Evolutionary conservation across 1,140 invertebrate species (phyloP).

Genomic region (Drosophila asahinai): DNA sequence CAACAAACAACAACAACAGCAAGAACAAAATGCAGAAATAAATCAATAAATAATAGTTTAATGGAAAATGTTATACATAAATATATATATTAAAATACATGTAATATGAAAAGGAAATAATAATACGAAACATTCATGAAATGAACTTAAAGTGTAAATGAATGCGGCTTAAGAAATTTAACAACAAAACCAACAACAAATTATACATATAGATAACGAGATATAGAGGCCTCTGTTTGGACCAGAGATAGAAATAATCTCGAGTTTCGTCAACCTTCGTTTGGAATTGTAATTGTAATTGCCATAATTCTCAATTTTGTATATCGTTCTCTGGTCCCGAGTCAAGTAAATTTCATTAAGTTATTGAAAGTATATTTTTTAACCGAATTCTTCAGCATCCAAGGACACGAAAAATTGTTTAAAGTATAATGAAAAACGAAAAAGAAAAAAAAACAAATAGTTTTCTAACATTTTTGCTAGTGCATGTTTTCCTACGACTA

Average conservation of each 20-base stretch:
- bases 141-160: slow-evolving; percentile 52
- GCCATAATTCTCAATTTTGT: slow-evolving; percentile 3
- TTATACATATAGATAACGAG: slow-evolving; percentile 23
- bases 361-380: slow-evolving; percentile 17
- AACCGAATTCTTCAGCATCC: slow-evolving; percentile 22
- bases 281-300: slow-evolving; percentile 20
- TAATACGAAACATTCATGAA: slow-evolving; percentile 50
- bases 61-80: slow-evolving; percentile 70
- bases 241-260: slow-evolving; percentile 11
- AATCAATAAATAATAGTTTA: slow-evolving; percentile 72
- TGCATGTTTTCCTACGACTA: slow-evolving; percentile 75
- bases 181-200: slow-evolving; percentile 1
- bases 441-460: slow-evolving; percentile 22
- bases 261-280: slow-evolving; percentile 1
- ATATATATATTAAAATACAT: slow-evolving; percentile 66
- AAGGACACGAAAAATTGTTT: slow-evolving; percentile 48
- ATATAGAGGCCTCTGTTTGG: slow-evolving; percentile 8
- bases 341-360: slow-evolving; percentile 33
- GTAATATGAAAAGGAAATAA: slow-evolving; percentile 54
- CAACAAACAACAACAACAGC: slow-evolving; percentile 22
- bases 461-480: slow-evolving; percentile 66
- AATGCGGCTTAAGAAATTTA: slow-evolving; percentile 28
- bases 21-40: slow-evolving; percentile 49
- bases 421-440: slow-evolving; percentile 18
- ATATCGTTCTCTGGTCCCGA: slow-evolving; percentile 17